Evolutionary conservation across 2,113 vertebrate genomes (phyloP), one percentile per base, ranked within the genome.

Genomic region (Ancistrus triradiatus): DNA sequence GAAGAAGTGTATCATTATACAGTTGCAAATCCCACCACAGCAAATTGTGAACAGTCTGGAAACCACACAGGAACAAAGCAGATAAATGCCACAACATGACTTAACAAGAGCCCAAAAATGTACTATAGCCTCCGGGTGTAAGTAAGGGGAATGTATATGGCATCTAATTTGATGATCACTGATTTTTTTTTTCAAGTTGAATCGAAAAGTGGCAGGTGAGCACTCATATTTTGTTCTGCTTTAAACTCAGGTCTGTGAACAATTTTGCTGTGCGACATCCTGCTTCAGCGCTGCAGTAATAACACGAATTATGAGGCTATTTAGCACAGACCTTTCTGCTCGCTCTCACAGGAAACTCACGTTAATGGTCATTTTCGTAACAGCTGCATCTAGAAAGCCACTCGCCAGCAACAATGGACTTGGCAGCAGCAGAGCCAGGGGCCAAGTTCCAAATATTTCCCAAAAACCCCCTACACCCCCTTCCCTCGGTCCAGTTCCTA

Each of bases 81-180:
- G 64, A 80, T 83, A 86, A 87, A 87, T 87, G 82, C 84, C 82
- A 80, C 77, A 67, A 83, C 87, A 78, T 83, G 84, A 86, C 79
- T 75, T 82, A 82, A 86, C 87, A 75, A 77, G 75, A 78, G 78
- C 73, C 70, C 78, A 70, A 70, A 73, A 77, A 78, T 79, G 78
- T 61, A 49, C 63, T 70, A 68, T 77, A 59, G 74, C 82, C 76
- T 74, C 65, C 78, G 79, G 80, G 78, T 62, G 82, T 75, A 52
- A 62, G n/a, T 47, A 27, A 66, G 48, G 70, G 81, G 83, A 3
- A 80, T 76, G 24, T 68, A 69, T 33, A 18, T 84, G 76, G 72
- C 68, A 62, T 24, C 47, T 35, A 51, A 68, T 71, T 49, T 61
- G 61, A 64, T 57, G 67, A 80, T 81, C 63, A 69, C 53, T 64